Percentiles rank a stretch among this genome's conserved stretches.
phyloP scores from a whole-genome alignment of 1,140 invertebrate species.

The Drosophila auraria region DNA sequence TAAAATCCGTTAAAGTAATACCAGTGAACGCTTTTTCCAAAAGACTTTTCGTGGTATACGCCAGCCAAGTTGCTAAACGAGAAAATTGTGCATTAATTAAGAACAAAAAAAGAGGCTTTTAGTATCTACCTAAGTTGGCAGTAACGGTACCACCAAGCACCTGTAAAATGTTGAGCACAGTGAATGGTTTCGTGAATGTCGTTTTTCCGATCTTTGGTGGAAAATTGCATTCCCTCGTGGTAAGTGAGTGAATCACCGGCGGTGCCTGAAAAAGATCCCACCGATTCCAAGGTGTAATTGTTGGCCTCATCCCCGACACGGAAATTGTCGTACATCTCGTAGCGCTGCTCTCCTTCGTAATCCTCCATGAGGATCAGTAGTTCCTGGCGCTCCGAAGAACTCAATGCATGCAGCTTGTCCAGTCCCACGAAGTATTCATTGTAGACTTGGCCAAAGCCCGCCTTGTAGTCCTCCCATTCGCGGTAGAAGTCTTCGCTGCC shows the following conservation, averaged over 20 bases:
- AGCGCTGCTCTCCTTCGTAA: background rate
- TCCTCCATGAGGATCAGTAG: background rate
- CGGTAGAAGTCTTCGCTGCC: constrained; percentile 7
- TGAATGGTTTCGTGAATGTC: background rate
- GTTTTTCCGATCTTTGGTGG: background rate
- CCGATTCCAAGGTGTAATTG: background rate
- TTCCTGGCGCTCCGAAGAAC: background rate
- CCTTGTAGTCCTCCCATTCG: background rate
- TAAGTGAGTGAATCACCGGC: background rate
- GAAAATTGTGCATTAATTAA: background rate
- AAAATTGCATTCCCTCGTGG: background rate
- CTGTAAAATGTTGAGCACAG: background rate
- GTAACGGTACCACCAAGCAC: background rate
- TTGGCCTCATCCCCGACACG: background rate
- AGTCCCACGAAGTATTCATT: constrained; percentile 5
- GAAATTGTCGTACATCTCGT: background rate
- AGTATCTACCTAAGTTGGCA: background rate
- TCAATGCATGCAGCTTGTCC: background rate
- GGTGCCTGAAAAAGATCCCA: background rate
- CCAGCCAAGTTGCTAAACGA: background rate
- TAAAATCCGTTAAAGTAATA: background rate
- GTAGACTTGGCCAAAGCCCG: background rate
- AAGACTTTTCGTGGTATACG: background rate
- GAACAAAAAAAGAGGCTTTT: too few relatives aligned
- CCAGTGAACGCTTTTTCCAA: background rate